Conservation (phyloP, 64 coral and sea anemone species). For the Anthopleura sola region DNA sequence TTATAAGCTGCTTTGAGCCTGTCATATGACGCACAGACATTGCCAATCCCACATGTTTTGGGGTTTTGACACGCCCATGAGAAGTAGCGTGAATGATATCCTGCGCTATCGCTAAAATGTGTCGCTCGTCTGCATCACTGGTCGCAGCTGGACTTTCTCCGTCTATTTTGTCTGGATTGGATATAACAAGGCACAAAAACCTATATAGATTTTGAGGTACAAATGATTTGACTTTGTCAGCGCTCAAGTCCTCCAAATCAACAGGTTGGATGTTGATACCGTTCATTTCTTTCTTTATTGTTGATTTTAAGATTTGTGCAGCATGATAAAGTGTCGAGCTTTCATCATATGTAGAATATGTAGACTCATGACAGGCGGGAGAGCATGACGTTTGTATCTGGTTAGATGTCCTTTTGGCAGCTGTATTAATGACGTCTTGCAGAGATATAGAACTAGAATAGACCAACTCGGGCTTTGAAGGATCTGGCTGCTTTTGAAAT, state of each 20-base stretch:
- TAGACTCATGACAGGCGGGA: not conserved
- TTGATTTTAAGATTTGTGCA: not conserved
- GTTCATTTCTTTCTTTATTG: slow-evolving; percentile 9
- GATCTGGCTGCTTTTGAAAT: slow-evolving; percentile 40
- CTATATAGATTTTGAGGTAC: slow-evolving; percentile 5
- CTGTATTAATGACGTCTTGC: slow-evolving; percentile 20
- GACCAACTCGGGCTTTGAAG: slow-evolving; percentile 30
- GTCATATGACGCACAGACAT: slow-evolving; percentile 46
- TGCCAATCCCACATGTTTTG: slow-evolving; percentile 62
- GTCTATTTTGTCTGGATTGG: not conserved
- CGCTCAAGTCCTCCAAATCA: slow-evolving; percentile 35
- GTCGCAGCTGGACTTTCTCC: not conserved
- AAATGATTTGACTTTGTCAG: slow-evolving; percentile 9
- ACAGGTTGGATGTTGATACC: slow-evolving; percentile 26
- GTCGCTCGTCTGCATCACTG: slow-evolving; percentile 18
- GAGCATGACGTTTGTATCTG: not conserved
- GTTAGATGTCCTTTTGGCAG: not conserved
- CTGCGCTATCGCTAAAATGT: slow-evolving; percentile 45
- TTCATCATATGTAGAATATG: slow-evolving; percentile 2
- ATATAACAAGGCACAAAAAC: slow-evolving; percentile 12
- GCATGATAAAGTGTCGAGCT: slow-evolving; percentile 12
- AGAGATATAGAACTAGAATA: slow-evolving; percentile 37
- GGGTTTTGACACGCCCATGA: slow-evolving; percentile 35
- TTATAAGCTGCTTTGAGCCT: slow-evolving; percentile 42
- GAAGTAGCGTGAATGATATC: slow-evolving; percentile 40